phyloP scores from a whole-genome alignment of 2,797 vertebrate genomes.

The Micropoecilia bifurca region DNA sequence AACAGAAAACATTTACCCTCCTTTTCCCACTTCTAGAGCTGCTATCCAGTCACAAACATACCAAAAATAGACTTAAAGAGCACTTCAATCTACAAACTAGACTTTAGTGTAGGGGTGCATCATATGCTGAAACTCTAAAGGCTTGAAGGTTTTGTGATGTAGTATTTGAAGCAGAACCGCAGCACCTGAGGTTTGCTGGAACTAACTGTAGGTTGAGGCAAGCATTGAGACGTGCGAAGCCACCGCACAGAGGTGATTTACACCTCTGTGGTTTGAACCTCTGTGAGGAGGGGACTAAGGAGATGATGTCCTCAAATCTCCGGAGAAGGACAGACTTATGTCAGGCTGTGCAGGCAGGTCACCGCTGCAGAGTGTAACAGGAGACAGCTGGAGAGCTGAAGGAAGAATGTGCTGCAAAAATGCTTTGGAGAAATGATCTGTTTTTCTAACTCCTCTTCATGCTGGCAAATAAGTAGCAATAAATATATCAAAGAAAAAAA shows the following conservation, averaged over 20 bases:
- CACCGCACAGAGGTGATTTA: background rate
- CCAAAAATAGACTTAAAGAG: background rate
- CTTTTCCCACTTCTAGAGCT: background rate
- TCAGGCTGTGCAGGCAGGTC: conserved; percentile 5
- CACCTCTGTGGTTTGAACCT: conserved; percentile 5
- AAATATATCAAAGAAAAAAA: background rate
- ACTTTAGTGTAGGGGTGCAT: background rate
- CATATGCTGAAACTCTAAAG: background rate
- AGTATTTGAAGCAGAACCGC: background rate
- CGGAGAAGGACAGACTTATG: background rate
- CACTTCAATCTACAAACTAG: background rate
- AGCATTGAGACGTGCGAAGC: background rate
- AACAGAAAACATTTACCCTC: background rate
- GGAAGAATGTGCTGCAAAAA: background rate
- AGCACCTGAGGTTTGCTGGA: background rate
- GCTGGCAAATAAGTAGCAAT: background rate
- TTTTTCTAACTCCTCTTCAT: background rate
- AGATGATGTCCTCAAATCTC: conserved; percentile 13
- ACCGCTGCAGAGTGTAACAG: background rate
- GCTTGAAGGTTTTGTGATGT: background rate
- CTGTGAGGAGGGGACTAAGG: background rate
- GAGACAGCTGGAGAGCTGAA: background rate
- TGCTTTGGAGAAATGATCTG: background rate
- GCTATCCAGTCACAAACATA: background rate
- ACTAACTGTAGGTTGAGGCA: background rate